phyloP scores from a whole-genome alignment of 1,140 invertebrate genomes.

The Pectinophora gossypiella region DNA sequence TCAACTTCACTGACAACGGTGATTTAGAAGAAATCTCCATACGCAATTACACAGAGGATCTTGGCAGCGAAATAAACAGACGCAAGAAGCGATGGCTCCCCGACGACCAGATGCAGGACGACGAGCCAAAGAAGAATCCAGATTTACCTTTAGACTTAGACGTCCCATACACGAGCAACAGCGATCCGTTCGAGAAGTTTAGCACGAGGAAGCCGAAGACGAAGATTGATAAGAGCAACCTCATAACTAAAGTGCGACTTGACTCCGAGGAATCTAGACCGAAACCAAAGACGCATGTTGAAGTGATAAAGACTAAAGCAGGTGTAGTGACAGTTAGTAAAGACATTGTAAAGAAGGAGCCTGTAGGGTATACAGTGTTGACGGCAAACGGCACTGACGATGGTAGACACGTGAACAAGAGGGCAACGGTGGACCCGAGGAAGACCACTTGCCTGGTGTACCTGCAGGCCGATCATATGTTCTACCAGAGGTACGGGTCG shows the following conservation, averaged over 20 bases:
- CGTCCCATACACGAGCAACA: slow-evolving; percentile 78
- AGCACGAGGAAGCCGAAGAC: slow-evolving; percentile 69
- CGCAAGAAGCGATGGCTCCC: slow-evolving; percentile 71
- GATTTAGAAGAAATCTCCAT: slow-evolving; percentile 30
- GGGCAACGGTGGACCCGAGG: slow-evolving; percentile 85
- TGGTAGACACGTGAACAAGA: slow-evolving; percentile 80
- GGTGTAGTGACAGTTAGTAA: slow-evolving; percentile 73
- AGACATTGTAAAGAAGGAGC: slow-evolving; percentile 70
- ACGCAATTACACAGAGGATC: slow-evolving; percentile 48
- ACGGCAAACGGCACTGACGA: slow-evolving; percentile 74
- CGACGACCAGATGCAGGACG: slow-evolving; percentile 74
- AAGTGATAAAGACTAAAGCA: slow-evolving; percentile 78
- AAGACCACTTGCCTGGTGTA: slow-evolving; percentile 94
- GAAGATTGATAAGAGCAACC: slow-evolving; percentile 71
- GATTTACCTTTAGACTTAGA: slow-evolving; percentile 78
- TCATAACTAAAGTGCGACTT: slow-evolving; percentile 67
- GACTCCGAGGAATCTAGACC: slow-evolving; percentile 76
- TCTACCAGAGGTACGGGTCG: slow-evolving; percentile 93
- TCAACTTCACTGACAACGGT: slow-evolving; percentile 51
- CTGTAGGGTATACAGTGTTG: slow-evolving; percentile 64
- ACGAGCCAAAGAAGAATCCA: slow-evolving; percentile 76
- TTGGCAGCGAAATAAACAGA: slow-evolving; percentile 55
- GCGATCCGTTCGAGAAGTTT: slow-evolving; percentile 67
- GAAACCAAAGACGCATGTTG: slow-evolving; percentile 78
- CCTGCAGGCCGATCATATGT: slow-evolving; percentile 95